Conservation (phyloP, 2,797 vertebrate species). For the Cirrhinus mrigala region DNA sequence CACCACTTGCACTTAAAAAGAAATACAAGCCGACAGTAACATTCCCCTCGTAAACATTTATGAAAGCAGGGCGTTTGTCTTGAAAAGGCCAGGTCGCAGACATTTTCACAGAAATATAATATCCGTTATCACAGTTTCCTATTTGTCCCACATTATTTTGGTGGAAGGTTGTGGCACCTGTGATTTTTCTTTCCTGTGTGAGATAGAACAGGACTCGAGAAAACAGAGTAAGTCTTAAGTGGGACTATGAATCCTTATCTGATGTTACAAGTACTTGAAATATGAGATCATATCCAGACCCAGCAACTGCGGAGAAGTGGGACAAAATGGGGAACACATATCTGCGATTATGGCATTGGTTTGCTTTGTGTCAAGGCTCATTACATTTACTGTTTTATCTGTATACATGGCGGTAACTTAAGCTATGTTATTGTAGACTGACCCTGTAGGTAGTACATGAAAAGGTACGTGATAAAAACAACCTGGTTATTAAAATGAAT, state of each 20-base stretch:
- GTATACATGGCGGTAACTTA: background rate
- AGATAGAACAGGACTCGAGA: conserved; percentile 59
- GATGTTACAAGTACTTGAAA: conserved; percentile 59
- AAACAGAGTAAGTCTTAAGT: conserved; percentile 47
- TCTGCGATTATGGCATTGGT: conserved; percentile 19
- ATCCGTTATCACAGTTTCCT: conserved; percentile 52
- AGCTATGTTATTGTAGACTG: background rate
- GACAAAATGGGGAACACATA: conserved; percentile 16
- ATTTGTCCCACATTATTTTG: conserved; percentile 56
- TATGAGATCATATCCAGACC: conserved; percentile 58
- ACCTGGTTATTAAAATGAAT: conserved; percentile 23
- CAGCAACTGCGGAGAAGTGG: conserved; percentile 41
- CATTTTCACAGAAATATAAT: conserved; percentile 60
- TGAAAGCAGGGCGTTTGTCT: conserved; percentile 32
- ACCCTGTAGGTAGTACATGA: conserved; percentile 1
- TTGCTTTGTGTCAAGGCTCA: conserved; percentile 30
- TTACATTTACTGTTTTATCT: conserved; percentile 34
- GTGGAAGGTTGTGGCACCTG: conserved; percentile 61
- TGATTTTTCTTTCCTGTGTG: conserved; percentile 59
- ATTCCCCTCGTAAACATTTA: conserved; percentile 33
- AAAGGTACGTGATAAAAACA: background rate
- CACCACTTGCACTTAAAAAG: conserved; percentile 28
- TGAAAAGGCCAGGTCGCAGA: conserved; percentile 31
- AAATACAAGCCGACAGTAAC: conserved; percentile 46
- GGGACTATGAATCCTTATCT: conserved; percentile 61